Evolutionary conservation across 2,113 vertebrate genomes (phyloP), one percentile per base, ranked within the genome.

Genomic region (Melozone crissalis): DNA sequence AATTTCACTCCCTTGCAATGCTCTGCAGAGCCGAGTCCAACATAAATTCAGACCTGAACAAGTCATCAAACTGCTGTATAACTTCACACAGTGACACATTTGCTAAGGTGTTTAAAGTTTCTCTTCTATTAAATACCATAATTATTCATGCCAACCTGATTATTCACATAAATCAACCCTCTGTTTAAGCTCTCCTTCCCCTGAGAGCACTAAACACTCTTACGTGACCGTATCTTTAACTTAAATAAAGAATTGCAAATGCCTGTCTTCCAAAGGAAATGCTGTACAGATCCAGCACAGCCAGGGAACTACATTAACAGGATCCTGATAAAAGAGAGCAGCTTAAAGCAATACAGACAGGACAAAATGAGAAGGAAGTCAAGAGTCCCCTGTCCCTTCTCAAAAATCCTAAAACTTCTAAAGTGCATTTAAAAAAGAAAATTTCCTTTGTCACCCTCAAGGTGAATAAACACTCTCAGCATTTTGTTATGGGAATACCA

Each of bases 211-310:
- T 84, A 79, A 96, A 82, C 67, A 54, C 71, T 65, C 49, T 68
- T 62, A 46, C 0, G 9, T 43, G 74, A 77, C 84, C 5, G 0
- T 75, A 80, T 75, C 81, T 90, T 72, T 30, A 80, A 76, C 54
- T 82, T 51, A 87, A 86, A 79, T 82, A 89, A 89, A 91, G 74
- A 87, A 87, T 24, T 85, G 59, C 71, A 92, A 94, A 85, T 69
- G 80, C 57, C 23, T 68, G n/a, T 52, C 84, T 72, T 94, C 89
- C 93, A 92, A 82, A 91, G 74, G 37, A 91, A 94, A 57, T 9
- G 30, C 43, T 1, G 2, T 41, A 69, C n/a, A 62, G 63, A 91
- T 28, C 43, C 76, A 85, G 31, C 24, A 62, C 30, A 69, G 26
- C 0, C 4, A 58, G 49, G 71, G 59, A 94, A 72, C 67, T 55